Evolutionary conservation across 2,113 vertebrate genomes (phyloP), one percentile per base, ranked within the genome.

Genomic region (Burhinus oedicnemus): DNA sequence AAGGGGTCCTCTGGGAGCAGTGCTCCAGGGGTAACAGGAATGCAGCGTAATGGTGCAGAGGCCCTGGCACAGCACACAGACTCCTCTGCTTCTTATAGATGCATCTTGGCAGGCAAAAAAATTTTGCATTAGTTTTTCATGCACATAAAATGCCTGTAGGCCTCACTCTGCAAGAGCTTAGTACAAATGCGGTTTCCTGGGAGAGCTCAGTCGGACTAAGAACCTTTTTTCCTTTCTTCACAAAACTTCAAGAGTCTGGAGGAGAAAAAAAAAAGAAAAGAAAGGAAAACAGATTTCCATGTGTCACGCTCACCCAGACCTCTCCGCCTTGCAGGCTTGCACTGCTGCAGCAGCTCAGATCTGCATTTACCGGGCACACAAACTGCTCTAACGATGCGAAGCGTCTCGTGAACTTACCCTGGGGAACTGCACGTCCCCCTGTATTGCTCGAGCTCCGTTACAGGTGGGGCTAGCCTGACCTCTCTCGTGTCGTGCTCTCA

Each of bases 371-470:
- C 11, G 25, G 18, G 44, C 47, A 66, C 19, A 45, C 14, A 65
- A 93, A 49, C 5, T 45, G 36, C 61, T 45, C 36, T 12, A 9
- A 65, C 3, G 15, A 52, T 16, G 49, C 8, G 15, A 40, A 80
- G 21, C 1, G 47, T 9, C 15, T 20, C 30, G 5, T 6, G 58
- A 52, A 57, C 11, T 34, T 3, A 7, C 40, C 27, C 25, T 15
- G 21, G n/a, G 47, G 32, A 84, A 14, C 15, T 0, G 0, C 38
- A 21, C 1, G 1, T 26, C 5, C 11, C 57, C 21, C 52, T 45
- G 22, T 21, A 34, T 10, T 11, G 13, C 44, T 34, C 0, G 0
- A 81, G 72, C 58, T 70, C 62, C 0, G 0, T 44, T 30, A 8
- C 34, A 54, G 32, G 38, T 4, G 6, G 47, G 64, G 51, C 14